A percentile compares a stretch with the other conserved stretches of the same genome.
phyloP scores from a whole-genome alignment of 1,140 invertebrate genomes.

The Trichonephila clavata region DNA sequence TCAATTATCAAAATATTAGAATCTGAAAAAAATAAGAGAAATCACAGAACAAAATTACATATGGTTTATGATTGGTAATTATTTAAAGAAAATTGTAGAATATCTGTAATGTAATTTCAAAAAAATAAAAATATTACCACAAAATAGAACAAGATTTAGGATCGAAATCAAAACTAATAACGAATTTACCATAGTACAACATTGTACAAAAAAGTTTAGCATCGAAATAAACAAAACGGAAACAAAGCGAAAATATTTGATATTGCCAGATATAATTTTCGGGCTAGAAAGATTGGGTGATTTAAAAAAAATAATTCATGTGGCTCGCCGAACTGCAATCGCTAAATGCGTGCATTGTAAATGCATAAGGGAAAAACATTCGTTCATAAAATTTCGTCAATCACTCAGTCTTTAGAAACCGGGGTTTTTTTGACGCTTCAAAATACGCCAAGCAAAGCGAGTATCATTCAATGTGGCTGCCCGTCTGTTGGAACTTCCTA shows the following conservation, averaged over 20 bases:
- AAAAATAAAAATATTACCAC: not conserved
- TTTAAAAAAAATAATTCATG: too few relatives aligned
- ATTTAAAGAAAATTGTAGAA: not conserved
- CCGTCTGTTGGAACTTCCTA: too few relatives aligned
- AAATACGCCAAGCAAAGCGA: too few relatives aligned
- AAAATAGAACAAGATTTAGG: not conserved
- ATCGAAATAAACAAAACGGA: conserved; percentile 44
- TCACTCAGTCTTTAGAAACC: too few relatives aligned
- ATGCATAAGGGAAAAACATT: too few relatives aligned
- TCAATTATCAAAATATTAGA: conserved; percentile 60
- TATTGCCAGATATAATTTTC: conserved; percentile 12
- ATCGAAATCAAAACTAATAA: conserved; percentile 1
- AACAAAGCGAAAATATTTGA: not conserved
- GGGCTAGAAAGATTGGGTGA: not conserved
- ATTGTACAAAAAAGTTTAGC: conserved; percentile 18
- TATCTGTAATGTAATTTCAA: not conserved
- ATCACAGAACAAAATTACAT: not conserved
- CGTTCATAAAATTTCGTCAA: too few relatives aligned
- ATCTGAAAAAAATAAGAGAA: conserved; percentile 5
- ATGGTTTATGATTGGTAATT: not conserved
- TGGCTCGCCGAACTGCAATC: not conserved
- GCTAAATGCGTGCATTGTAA: not conserved
- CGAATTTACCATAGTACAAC: conserved; percentile 37
- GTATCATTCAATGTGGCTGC: too few relatives aligned
- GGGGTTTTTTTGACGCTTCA: too few relatives aligned